Base-by-base conservation (phyloP, 2,113 vertebrate species). In the Upupa epops region DNA sequence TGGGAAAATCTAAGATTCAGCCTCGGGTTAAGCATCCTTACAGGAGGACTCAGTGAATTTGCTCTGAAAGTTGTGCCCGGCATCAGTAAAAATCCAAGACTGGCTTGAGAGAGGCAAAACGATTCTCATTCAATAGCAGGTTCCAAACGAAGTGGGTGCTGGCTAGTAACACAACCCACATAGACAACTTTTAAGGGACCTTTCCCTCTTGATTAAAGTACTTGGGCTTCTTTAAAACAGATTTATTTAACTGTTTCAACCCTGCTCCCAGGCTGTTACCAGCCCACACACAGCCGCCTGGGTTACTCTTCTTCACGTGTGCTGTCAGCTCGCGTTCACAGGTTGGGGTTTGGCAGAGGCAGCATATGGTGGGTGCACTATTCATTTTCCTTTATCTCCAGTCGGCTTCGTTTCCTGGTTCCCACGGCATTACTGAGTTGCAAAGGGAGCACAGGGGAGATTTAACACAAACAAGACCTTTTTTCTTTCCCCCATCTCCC, bases 321-420 rank as follows among this genome's bases (percentile, higher is more conserved):
- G 78, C 70, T 85, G 17, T 42, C 86, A 64, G 79, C 4, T 92
- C 91, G 40, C 82, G 34, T 94, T 81, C 74, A 17, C 34, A 61
- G 37, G 40, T 20, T 8, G 79, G 2, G 1, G 36, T 66, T 69
- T 4, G 29, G 21, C 37, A 31, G 22, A 52, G 77, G 69, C 91
- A 93, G 71, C 94, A 89, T 88, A 63, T 90, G 91, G 93, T 21
- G 70, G 91, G 93, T 21, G 70, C 90, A 61, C 93, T 60, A 87
- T 93, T 94, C 78, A 75, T 94, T 94, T 96, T 83, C 73, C 83
- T 89, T 96, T 93, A 88, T 90, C 84, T 93, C 72, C 82, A 19
- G 49, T 84, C 84, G 92, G 46, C 92, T 94, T 93, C 81, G 86
- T 90, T 92, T 90, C 93, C 92, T 95, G 86, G 81, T 96, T 96